Conservation (phyloP, 2,888 invertebrate species). For the Epirrhoe tristata region DNA sequence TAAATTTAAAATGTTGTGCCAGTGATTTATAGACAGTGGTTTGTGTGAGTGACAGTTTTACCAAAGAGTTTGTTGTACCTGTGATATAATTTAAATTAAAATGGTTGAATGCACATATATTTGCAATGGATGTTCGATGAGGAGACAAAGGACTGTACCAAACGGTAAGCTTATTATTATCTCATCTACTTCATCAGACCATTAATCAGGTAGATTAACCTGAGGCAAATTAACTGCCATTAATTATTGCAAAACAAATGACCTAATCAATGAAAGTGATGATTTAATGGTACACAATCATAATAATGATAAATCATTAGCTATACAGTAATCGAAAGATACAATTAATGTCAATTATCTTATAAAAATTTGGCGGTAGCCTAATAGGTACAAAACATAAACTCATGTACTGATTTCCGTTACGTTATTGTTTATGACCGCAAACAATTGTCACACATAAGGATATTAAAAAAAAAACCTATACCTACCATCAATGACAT, state of each 20-base stretch:
- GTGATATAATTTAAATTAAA: slow-evolving; percentile 65
- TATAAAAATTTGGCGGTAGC: slow-evolving; percentile 26
- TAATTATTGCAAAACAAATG: slow-evolving; percentile 27
- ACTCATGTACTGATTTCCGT: background rate
- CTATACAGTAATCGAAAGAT: slow-evolving; percentile 17
- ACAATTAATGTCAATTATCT: slow-evolving; percentile 42
- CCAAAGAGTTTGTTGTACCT: slow-evolving; percentile 61
- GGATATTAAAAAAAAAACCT: background rate
- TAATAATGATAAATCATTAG: slow-evolving; percentile 32
- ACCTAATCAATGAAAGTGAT: slow-evolving; percentile 42
- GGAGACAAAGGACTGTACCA: slow-evolving; percentile 55
- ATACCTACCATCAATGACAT: background rate
- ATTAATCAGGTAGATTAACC: slow-evolving; percentile 17
- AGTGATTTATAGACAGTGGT: slow-evolving; percentile 53
- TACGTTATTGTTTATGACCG: slow-evolving; percentile 1
- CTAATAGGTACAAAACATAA: background rate
- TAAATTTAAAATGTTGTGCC: slow-evolving; percentile 51
- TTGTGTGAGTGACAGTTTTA: slow-evolving; percentile 46
- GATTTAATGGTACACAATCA: slow-evolving; percentile 42
- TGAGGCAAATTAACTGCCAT: slow-evolving; percentile 28
- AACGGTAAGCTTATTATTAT: slow-evolving; percentile 59
- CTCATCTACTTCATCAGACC: slow-evolving; percentile 17
- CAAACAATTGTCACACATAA: slow-evolving; percentile 4
- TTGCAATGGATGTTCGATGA: slow-evolving; percentile 66
- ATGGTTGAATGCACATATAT: slow-evolving; percentile 65